Evolutionary conservation across 2,797 vertebrate species (phyloP).

Genomic region (Adrianichthys oophorus): DNA sequence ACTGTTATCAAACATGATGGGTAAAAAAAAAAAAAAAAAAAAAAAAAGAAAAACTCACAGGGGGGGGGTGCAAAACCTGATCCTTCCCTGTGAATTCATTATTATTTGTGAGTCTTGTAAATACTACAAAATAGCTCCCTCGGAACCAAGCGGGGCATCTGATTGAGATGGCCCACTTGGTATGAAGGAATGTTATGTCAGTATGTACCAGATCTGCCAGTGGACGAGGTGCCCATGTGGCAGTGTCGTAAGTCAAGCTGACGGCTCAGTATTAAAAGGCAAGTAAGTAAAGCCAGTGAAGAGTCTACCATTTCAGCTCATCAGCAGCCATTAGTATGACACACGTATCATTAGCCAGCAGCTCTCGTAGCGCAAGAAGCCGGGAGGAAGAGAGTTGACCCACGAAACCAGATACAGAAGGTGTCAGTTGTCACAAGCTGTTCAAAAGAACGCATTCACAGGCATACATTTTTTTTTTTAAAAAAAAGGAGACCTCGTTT

Average conservation of each 20-base stretch:
- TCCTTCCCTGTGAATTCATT: background rate
- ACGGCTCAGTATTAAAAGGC: conserved; percentile 67
- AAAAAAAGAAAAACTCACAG: no score
- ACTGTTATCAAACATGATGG: no score
- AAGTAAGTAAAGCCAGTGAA: conserved; percentile 76
- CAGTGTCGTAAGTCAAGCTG: conserved; percentile 65
- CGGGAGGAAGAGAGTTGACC: conserved; percentile 12
- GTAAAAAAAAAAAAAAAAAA: no score
- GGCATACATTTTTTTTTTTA: conserved; percentile 1
- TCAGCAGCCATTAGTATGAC: conserved; percentile 78
- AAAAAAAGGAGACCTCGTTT: background rate
- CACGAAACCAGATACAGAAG: conserved; percentile 40
- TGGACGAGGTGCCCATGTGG: conserved; percentile 49
- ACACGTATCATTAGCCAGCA: conserved; percentile 70
- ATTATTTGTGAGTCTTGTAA: background rate
- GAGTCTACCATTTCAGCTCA: conserved; percentile 78
- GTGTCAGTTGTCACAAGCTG: conserved; percentile 43
- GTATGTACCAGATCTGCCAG: conserved; percentile 14
- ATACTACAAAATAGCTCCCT: background rate
- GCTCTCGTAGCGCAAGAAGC: conserved; percentile 18
- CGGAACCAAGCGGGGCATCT: background rate
- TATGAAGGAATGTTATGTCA: conserved; percentile 25
- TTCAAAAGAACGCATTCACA: conserved; percentile 23
- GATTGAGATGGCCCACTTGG: conserved; percentile 7
- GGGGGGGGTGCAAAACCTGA: no score